Evolutionary conservation across 2,797 vertebrate species (phyloP).

Genomic region (Lutjanus campechanus): DNA sequence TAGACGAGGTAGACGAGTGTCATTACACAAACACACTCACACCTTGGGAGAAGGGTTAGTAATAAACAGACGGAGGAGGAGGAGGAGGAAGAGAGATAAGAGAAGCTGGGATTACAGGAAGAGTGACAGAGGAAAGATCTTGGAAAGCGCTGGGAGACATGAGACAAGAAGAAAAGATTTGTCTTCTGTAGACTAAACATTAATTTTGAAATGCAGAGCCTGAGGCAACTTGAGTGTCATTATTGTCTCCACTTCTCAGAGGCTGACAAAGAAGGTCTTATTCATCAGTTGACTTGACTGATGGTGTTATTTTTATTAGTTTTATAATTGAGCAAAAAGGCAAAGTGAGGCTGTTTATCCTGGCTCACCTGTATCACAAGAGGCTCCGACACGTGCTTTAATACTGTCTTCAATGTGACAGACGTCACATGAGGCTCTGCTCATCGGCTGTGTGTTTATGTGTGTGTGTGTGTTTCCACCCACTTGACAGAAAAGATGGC

Average conservation of each 20-base stretch:
- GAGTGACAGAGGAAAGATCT: conserved; percentile 46
- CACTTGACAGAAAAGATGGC: conserved; percentile 69
- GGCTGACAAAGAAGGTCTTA: conserved; percentile 29
- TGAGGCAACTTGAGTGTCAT: conserved; percentile 46
- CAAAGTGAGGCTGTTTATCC: conserved; percentile 28
- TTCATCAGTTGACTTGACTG: conserved; percentile 28
- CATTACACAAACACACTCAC: conserved; percentile 39
- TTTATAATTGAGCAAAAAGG: conserved; percentile 30
- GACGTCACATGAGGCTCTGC: conserved; percentile 62
- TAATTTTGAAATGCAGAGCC: conserved; percentile 61
- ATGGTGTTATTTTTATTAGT: conserved; percentile 30
- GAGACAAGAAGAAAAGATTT: conserved; percentile 55
- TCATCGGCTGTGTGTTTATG: conserved; percentile 47
- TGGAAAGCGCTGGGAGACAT: conserved; percentile 46
- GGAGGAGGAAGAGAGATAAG: conserved; percentile 41
- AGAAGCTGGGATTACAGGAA: conserved; percentile 52
- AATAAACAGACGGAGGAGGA: conserved; percentile 41
- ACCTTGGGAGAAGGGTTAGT: conserved; percentile 38
- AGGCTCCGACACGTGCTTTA: conserved; percentile 53
- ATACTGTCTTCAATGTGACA: conserved; percentile 62
- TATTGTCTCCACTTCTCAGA: conserved; percentile 37
- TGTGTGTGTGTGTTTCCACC: conserved; percentile 59
- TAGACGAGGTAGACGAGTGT: conserved; percentile 79
- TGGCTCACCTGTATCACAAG: conserved; percentile 49
- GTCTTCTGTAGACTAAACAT: conserved; percentile 55